These are phyloP conservation scores for Sardinella longiceps DNA, from an alignment of 2,797 vertebrate genomes.

Conservation along the genomic window DNA sequence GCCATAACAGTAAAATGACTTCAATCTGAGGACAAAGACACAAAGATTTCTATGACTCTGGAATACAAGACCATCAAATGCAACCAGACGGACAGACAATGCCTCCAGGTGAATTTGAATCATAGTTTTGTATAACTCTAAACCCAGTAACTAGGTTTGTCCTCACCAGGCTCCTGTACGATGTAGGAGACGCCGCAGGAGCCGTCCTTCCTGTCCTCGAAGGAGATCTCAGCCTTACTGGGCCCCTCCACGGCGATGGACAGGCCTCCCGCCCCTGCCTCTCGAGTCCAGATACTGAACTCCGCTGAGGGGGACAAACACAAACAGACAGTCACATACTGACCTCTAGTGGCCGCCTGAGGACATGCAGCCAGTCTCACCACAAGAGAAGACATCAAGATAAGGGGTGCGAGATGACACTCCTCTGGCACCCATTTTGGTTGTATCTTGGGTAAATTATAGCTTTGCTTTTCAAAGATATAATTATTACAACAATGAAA, in stretches of 20 bases:
- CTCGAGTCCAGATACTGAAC: slow-evolving; percentile 94
- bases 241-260: slow-evolving; percentile 92
- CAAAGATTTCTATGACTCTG: background rate
- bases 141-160: background rate
- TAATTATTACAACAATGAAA: too few relatives aligned
- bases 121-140: background rate
- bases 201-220: slow-evolving; percentile 92
- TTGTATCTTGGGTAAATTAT: too few relatives aligned
- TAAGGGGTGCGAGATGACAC: too few relatives aligned
- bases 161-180: too few relatives aligned
- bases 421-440: too few relatives aligned
- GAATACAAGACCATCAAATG: too few relatives aligned
- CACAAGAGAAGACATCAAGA: too few relatives aligned
- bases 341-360: background rate
- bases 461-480: too few relatives aligned
- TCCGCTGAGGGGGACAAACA: slow-evolving; percentile 77
- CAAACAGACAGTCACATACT: too few relatives aligned
- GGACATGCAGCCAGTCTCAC: background rate
- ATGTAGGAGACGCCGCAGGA: slow-evolving; percentile 92
- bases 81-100: background rate
- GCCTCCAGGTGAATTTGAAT: too few relatives aligned
- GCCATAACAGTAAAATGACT: background rate
- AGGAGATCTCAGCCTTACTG: slow-evolving; percentile 92
- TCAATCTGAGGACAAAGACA: background rate
- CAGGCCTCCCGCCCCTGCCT: slow-evolving; percentile 89